Base-by-base conservation (phyloP, 2,113 vertebrate species). In the Quiscalus mexicanus region DNA sequence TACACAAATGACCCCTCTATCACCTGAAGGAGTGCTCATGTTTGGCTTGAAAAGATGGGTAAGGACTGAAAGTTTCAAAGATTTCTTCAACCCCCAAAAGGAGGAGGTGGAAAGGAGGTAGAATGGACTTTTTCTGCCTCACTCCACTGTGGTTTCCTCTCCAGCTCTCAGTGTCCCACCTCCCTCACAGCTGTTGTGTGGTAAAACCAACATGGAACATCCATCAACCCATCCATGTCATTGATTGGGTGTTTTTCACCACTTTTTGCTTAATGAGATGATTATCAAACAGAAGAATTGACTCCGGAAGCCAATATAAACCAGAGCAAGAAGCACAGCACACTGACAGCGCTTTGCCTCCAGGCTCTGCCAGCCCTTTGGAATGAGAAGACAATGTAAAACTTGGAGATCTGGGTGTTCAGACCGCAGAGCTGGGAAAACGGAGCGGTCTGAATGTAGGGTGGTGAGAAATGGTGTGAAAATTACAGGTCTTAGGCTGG, bases 381-480 rank as follows among this genome's bases (percentile, higher is more conserved):
- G 90, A 94, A 80, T 2, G 59, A 69, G 90, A 59, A 59, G 82
- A 91, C 87, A 75, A 90, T 69, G 95, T 80, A 75, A 92, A 91
- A 95, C 83, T 24, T 39, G 70, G 81, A 96, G 88, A 75, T 81
- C 42, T 87, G 79, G 56, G 84, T 86, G 87, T 59, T 88, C 78
- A 90, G 95, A 96, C 96, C 95, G 35, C 91, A 94, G 87, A 90
- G 81, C 87, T 58, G 87, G 78, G 95, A 87, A 94, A 88, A 83
- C 2, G 52, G 75, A 80, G 67, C 31, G 52, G 85, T 47, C 71
- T 95, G 95, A 81, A 8, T 89, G 95, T 60, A 77, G 59, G 84
- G 47, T 96, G 90, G 92, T 94, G 93, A 96, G 93, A 88, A 95
- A 96, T 90, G 79, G 96, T 96, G 95, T 96, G 95, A 96, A 95